Evolutionary conservation across 2,113 vertebrate species (phyloP), one percentile per base, ranked within the genome.

Genomic region (Poeciliopsis retropinna): DNA sequence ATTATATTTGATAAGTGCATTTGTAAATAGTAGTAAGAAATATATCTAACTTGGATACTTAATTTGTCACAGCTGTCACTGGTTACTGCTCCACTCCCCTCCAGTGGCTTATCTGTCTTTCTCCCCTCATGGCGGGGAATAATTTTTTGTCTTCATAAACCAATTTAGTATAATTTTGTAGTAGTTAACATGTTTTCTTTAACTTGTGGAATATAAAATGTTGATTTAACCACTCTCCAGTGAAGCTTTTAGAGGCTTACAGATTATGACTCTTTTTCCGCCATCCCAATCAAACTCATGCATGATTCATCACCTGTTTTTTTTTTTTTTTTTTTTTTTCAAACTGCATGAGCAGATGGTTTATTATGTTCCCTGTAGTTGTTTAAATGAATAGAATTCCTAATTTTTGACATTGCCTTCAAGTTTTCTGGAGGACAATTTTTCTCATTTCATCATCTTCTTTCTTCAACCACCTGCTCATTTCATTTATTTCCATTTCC

Each of bases 391-490:
- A 68, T 76, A 7, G 5, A 64, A 66, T 79, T 62, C 0, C 44
- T 31, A 34, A 61, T 67, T 61, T 75, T 51, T 87, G 28, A 70
- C 76, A 78, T 65, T 73, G 31, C n/a, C 41, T 51, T 37, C 22
- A 77, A 67, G 73, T 64, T 65, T 41, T 77, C 37, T 73, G 39
- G 29, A 73, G 31, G 62, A n/a, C 41, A 60, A 30, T 39, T 63
- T 64, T 73, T 73, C 14, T 63, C n/a, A 63, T 71, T 81, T 73
- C 22, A 17, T 34, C 19, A 67, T 79, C 37, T 75, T 66, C 63
- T 82, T 84, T 85, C 57, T 67, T 65, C 72, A 13, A 47, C 79
- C 85, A 86, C 77, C 84, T 84, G 85, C 66, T 86, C 44, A 37
- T 80, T 80, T 57, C 60, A 57, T 80, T 80, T 64, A 61, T 78